phyloP scores from a whole-genome alignment of 2,113 vertebrate genomes.

The Origma solitaria region DNA sequence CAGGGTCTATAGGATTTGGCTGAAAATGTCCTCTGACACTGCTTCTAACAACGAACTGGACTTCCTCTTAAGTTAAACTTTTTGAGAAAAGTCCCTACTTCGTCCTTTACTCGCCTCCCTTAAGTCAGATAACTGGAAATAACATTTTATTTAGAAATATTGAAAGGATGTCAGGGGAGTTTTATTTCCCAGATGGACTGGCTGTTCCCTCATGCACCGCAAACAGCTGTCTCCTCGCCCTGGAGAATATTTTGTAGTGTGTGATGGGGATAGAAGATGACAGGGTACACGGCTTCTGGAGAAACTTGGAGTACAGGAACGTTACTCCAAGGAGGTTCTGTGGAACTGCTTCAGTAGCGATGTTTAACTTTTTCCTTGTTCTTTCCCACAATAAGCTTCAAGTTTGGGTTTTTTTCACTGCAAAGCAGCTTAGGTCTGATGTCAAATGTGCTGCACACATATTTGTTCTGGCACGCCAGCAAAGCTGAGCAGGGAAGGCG shows the following conservation, averaged over 20 bases:
- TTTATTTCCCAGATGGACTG: background rate
- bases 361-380: background rate
- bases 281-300: background rate
- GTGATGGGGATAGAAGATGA: background rate
- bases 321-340: background rate
- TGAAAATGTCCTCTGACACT: background rate
- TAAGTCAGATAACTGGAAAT: background rate
- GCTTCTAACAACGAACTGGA: background rate
- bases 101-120: background rate
- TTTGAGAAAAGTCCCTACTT: background rate
- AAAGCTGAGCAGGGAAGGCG: background rate
- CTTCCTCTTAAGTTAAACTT: background rate
- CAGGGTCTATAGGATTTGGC: background rate
- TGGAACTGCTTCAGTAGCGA: background rate
- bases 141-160: slow-evolving; percentile 1
- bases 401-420: background rate
- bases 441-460: background rate
- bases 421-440: background rate
- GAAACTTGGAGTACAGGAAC: background rate
- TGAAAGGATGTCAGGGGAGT: background rate
- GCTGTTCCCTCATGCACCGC: background rate
- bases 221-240: slow-evolving; percentile 3
- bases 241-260: background rate
- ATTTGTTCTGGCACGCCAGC: background rate
- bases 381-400: background rate